A percentile compares a stretch with the other conserved stretches of the same genome.
Evolutionary conservation across 2,113 vertebrate genomes (phyloP).

Genomic region (Stercorarius parasiticus): DNA sequence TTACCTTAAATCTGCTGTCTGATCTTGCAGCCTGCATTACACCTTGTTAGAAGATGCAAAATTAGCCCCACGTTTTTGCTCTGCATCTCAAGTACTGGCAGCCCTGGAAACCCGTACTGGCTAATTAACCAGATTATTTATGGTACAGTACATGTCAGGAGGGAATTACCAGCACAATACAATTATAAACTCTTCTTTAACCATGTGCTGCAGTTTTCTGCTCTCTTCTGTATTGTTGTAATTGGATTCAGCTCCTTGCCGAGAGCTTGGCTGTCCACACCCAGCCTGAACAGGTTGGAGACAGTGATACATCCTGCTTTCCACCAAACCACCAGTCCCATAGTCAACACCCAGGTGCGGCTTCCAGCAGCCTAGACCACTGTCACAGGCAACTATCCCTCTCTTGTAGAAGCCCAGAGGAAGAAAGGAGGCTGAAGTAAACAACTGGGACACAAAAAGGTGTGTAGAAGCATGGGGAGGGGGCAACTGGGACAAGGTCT

Average conservation of each 20-base stretch:
- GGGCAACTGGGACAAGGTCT: neutral
- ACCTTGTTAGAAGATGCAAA: neutral
- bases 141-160: conserved; percentile 50
- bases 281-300: neutral
- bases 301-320: conserved; percentile 17
- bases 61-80: neutral
- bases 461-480: accelerated
- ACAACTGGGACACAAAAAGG: neutral
- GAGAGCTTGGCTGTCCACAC: neutral
- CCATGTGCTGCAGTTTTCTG: neutral
- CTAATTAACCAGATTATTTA: conserved; percentile 67
- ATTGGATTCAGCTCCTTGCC: conserved; percentile 15
- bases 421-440: neutral
- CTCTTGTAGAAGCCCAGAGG: neutral
- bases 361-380: neutral
- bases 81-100: neutral
- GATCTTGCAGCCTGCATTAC: neutral
- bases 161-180: conserved; percentile 53
- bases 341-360: neutral
- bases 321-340: neutral
- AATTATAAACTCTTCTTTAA: conserved; percentile 45
- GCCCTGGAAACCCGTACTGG: conserved; percentile 36
- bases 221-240: conserved; percentile 15
- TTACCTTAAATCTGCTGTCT: conserved; percentile 9
- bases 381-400: neutral